A percentile compares a stretch with the other conserved stretches of the same genome.
phyloP scores from a whole-genome alignment of 2,113 vertebrate species.

The Oreotrochilus melanogaster region DNA sequence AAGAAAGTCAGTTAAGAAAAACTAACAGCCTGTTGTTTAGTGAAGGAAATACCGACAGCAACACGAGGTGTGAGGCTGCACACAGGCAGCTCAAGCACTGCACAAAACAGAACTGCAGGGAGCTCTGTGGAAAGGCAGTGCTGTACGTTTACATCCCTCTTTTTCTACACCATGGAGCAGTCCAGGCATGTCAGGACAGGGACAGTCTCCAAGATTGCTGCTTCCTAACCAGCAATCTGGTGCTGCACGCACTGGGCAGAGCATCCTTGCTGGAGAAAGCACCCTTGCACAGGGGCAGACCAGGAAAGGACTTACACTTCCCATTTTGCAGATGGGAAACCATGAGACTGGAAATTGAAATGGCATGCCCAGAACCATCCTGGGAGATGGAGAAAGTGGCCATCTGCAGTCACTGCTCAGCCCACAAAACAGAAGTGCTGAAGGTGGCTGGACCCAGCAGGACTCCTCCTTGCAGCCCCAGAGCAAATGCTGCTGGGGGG shows the following conservation, averaged over 20 bases:
- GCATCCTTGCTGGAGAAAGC: neutral
- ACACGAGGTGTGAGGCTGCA: neutral
- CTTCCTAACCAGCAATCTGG: neutral
- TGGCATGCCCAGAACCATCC: neutral
- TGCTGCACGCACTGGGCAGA: neutral
- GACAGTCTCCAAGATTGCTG: neutral
- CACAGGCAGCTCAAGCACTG: neutral
- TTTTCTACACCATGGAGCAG: neutral
- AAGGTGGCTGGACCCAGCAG: neutral
- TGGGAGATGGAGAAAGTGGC: neutral
- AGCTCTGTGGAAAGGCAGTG: neutral
- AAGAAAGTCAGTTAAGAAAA: neutral
- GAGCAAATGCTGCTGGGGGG: neutral
- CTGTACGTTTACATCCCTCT: neutral
- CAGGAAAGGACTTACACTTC: neutral
- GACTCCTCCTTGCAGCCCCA: neutral
- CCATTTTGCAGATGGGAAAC: neutral
- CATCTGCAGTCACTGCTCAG: neutral
- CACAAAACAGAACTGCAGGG: neutral
- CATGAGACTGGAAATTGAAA: rapidly evolving
- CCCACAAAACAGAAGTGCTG: neutral
- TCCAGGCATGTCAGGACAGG: neutral
- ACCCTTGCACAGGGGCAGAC: neutral
- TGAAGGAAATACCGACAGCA: neutral
- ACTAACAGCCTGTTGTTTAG: neutral